A percentile compares a stretch with the other conserved stretches of the same genome.
Evolutionary conservation across 2,888 invertebrate genomes (phyloP).

Genomic region (Temnothorax rugatulus): DNA sequence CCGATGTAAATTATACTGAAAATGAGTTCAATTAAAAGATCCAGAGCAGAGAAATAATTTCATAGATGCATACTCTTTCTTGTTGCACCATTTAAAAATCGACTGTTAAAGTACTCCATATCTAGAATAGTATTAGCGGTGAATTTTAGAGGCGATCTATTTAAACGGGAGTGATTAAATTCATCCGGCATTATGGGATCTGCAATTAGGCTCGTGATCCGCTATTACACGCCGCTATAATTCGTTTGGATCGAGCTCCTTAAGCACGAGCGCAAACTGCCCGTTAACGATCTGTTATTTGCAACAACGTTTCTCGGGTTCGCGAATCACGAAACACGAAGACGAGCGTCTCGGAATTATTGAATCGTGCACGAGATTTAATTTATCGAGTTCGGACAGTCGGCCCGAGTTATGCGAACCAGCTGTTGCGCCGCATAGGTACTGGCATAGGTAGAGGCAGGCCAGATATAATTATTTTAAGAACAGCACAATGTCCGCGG

Average conservation of each 20-base stretch:
- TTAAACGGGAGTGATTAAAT: conserved; percentile 30
- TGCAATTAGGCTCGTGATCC: conserved; percentile 39
- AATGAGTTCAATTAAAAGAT: conserved; percentile 19
- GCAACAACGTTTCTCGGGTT: conserved; percentile 33
- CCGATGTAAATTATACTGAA: conserved; percentile 29
- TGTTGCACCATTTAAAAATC: not conserved
- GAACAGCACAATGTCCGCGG: conserved; percentile 50
- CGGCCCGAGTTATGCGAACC: conserved; percentile 30
- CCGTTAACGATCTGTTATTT: conserved; percentile 50
- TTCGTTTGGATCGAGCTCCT: conserved; percentile 30
- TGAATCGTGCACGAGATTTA: conserved; percentile 43
- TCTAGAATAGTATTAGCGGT: not conserved
- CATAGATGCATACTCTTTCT: conserved; percentile 40
- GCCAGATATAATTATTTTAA: conserved; percentile 59
- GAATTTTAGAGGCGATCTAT: conserved; percentile 18
- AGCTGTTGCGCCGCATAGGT: conserved; percentile 32
- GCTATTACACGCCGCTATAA: conserved; percentile 22
- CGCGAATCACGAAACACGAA: conserved; percentile 6
- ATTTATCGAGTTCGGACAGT: conserved; percentile 25
- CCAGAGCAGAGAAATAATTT: conserved; percentile 49
- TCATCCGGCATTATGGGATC: conserved; percentile 33
- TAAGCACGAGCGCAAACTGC: conserved; percentile 19
- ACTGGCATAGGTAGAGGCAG: conserved; percentile 33
- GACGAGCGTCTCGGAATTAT: conserved; percentile 39
- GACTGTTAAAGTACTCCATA: conserved; percentile 9